A percentile compares a stretch with the other conserved stretches of the same genome.
Evolutionary conservation across 2,113 vertebrate genomes (phyloP).

Genomic region (Halichoerus grypus): DNA sequence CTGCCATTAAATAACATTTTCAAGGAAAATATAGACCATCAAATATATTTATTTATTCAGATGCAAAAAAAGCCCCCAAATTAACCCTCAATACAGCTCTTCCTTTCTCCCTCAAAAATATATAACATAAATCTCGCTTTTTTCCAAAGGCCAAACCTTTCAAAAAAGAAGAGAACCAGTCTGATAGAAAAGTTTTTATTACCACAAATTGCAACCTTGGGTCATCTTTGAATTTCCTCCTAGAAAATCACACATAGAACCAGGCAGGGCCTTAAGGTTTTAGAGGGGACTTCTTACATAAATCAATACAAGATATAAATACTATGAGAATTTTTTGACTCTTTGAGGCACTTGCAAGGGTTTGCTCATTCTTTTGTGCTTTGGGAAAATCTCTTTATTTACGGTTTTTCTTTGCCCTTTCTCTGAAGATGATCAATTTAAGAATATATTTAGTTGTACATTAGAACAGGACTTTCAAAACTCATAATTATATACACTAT

Average conservation of each 20-base stretch:
- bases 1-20: conserved; percentile 47
- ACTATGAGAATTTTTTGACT: conserved; percentile 51
- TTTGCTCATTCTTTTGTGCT: conserved; percentile 68
- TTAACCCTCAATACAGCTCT: background rate
- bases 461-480: conserved; percentile 20
- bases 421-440: conserved; percentile 64
- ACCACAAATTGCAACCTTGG: conserved; percentile 57
- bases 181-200: conserved; percentile 65
- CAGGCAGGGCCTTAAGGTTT: conserved; percentile 55
- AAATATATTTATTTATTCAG: conserved; percentile 46
- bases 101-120: background rate
- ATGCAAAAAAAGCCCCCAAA: background rate
- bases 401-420: conserved; percentile 38
- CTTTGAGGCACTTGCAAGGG: conserved; percentile 36
- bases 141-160: conserved; percentile 1
- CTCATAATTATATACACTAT: conserved; percentile 23
- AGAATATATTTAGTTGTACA: conserved; percentile 54
- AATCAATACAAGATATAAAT: conserved; percentile 60
- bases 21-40: conserved; percentile 21
- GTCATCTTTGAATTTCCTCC: conserved; percentile 61
- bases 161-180: conserved; percentile 5
- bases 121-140: background rate
- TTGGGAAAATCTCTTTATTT: conserved; percentile 64
- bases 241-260: conserved; percentile 45
- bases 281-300: conserved; percentile 38